Evolutionary conservation across 2,888 invertebrate species (phyloP), one percentile per base, ranked within the genome.

Genomic region (Acronicta psi): DNA sequence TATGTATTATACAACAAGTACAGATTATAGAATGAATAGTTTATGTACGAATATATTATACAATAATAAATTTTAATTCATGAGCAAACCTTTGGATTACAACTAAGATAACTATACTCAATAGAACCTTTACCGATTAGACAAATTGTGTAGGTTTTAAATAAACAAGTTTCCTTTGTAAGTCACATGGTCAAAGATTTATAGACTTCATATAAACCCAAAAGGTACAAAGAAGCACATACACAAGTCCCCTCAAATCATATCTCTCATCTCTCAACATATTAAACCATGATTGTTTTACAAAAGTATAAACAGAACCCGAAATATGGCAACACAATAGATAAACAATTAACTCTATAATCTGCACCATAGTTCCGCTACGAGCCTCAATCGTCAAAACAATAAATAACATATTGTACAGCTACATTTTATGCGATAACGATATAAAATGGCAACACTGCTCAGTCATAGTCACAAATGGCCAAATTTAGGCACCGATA

Each of bases 391-490:
- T 23, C 11, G 45, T 55, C 44, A 56, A 45, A 64, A 37, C 46
- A 68, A 65, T 62, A 71, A 71, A 58, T 68, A 68, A 61, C 40
- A 57, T 52, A n/a, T 46, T 20, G 11, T 66, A 74, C 58, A 64
- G 54, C 59, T 74, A 74, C 0, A 40, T 51, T 34, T 65, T 74
- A 69, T 69, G 51, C 53, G 60, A 46, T 70, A 71, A 59, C 58
- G 29, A 65, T 72, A 56, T 64, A 50, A 65, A 56, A 75, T 75
- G 73, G 73, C 73, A 75, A 64, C 73, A 53, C 61, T 56, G 56
- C 47, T 75, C 67, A 74, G 65, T 74, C 73, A 55, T 60, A 49
- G 53, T 63, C 72, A 66, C 60, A 51, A 46, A 45, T 61, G 62
- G 59, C 60, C 68, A 58, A 51, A 46, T 49, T 60, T 72, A 71